A percentile compares a stretch with the other conserved stretches of the same genome.
phyloP scores from a whole-genome alignment of 2,888 invertebrate genomes.

The Drosophila ochracea region DNA sequence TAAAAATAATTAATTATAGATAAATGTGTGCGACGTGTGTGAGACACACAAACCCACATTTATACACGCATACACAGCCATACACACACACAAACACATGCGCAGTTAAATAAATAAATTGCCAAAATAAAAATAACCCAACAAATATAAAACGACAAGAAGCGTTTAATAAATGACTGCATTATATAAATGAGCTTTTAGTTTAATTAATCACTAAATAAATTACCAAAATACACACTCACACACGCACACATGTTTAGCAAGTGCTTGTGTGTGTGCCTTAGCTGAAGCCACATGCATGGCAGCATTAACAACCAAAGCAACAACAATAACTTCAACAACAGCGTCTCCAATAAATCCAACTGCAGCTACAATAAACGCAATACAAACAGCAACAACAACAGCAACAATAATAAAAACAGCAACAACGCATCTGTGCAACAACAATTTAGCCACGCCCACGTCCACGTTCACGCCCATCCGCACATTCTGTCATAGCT shows the following conservation, averaged over 20 bases:
- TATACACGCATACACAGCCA: background rate
- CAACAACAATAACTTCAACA: constrained; percentile 11
- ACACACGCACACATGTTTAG: constrained; percentile 24
- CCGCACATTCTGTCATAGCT: constrained; percentile 17
- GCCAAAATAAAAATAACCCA: constrained; percentile 32
- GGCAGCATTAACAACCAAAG: constrained; percentile 47
- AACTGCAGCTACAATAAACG: constrained; percentile 28
- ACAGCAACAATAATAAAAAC: background rate
- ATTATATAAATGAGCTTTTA: constrained; percentile 79
- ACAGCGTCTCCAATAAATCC: constrained; percentile 3
- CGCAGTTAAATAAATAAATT: constrained; percentile 41
- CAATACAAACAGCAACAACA: constrained; percentile 1
- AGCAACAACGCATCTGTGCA: constrained; percentile 11
- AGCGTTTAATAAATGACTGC: constrained; percentile 70
- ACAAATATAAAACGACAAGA: constrained; percentile 24
- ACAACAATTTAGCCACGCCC: constrained; percentile 17
- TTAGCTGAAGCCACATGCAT: constrained; percentile 48
- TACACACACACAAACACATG: background rate
- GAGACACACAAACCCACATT: constrained; percentile 35
- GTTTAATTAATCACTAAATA: constrained; percentile 77
- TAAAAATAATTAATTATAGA: constrained; percentile 76
- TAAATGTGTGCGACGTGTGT: constrained; percentile 65
- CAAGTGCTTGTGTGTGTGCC: constrained; percentile 31
- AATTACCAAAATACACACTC: constrained; percentile 43
- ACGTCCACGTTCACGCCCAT: constrained; percentile 25